These are phyloP conservation scores for Pogonophryne albipinna DNA, from an alignment of 2,797 vertebrate genomes.

Conservation along the genomic window DNA sequence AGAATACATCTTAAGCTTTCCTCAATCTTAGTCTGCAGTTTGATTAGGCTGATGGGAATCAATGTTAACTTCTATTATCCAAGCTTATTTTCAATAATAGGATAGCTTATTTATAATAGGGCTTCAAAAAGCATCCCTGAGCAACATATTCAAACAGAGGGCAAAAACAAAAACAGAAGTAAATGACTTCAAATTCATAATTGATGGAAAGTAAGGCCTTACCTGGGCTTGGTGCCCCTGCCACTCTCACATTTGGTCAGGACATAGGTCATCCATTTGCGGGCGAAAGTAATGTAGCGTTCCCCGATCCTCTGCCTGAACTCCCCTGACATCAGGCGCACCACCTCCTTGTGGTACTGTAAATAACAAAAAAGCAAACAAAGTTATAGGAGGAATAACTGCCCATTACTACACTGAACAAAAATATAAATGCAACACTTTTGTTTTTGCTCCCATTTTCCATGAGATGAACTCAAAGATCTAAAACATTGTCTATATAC, in stretches of 20 bases:
- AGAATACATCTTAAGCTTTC: neutral
- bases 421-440: too few species aligned
- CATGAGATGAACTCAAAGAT: too few species aligned
- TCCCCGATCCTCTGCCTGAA: conserved; percentile 97
- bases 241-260: conserved; percentile 99
- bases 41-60: neutral
- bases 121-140: conserved; percentile 12
- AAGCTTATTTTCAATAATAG: neutral
- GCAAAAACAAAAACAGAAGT: neutral
- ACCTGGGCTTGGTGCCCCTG: conserved; percentile 97
- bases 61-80: neutral
- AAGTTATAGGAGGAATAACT: neutral
- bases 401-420: neutral
- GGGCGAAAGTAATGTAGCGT: conserved; percentile 95
- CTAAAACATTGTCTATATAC: too few species aligned
- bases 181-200: neutral
- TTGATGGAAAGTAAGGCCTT: conserved; percentile 37
- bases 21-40: neutral
- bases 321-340: conserved; percentile 98
- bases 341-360: conserved; percentile 99
- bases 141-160: neutral
- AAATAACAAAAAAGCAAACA: conserved; percentile 8
- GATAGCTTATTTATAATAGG: neutral
- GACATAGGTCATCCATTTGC: conserved; percentile 99
- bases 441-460: too few species aligned